Base-by-base conservation (phyloP, 2,113 vertebrate genomes). In the Aythya baeri region DNA sequence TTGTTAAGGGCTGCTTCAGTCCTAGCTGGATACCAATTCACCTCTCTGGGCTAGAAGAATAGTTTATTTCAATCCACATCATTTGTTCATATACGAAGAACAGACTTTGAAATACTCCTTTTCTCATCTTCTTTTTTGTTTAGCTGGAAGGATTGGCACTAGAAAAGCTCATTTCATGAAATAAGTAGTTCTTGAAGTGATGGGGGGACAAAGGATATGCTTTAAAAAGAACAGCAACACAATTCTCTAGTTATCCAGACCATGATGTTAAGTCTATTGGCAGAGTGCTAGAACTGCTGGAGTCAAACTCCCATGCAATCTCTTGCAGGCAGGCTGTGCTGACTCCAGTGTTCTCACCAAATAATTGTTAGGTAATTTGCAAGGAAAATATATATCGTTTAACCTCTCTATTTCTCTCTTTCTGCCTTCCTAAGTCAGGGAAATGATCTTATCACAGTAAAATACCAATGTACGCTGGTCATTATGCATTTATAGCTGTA, bases 1-100 rank as follows among this genome's bases (percentile, higher is more conserved):
- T 96, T 95, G 93, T 96, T 97, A 95, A 96, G 80, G 92, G 73
- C 89, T 87, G 93, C 84, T 89, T 94, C 93, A 93, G 89, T 95
- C 93, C 67, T 97, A 86, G 94, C 96, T 94, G 96, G 95, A 96
- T 97, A 78, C 83, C 94, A 96, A 97, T 96, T 97, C 96, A 94
- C 91, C 88, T 86, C 88, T 86, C 0, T 54, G 0, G 86, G 93
- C 84, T 87, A 88, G 95, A 94, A 96, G 83, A 93, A 93, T 84
- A 68, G 82, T 52, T n/a, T 85, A 88, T 95, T 97, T 96, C 63
- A 50, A 80, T 96, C 75, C 32, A 32, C 44, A 83, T 67, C 84
- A 86, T 96, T 96, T 97, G 90, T 92, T 97, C 95, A 44, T 59
- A 70, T 79, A 90, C 2, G 70, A 94, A 91, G 94, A 94, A 93